Conservation (phyloP, 1,140 invertebrate species). For the Wiebesia pumilae region DNA sequence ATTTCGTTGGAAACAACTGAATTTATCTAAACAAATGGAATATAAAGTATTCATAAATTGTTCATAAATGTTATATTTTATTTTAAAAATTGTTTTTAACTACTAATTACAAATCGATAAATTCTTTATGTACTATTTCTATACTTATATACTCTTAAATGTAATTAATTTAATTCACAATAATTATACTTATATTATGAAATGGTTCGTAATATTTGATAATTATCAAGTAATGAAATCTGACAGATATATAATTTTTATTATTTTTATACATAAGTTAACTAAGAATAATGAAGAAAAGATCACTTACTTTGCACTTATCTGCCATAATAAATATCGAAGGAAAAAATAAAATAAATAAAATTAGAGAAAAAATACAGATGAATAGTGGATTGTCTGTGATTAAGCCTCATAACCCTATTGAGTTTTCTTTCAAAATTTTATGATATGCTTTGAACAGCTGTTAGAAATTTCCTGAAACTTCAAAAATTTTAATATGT, state of each 20-base stretch:
- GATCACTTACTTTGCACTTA: slow-evolving; percentile 65
- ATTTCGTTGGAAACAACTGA: background rate
- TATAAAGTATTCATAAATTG: background rate
- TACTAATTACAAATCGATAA: no score
- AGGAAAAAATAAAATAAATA: slow-evolving; percentile 55
- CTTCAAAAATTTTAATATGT: background rate
- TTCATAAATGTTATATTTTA: background rate
- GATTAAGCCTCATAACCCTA: slow-evolving; percentile 65
- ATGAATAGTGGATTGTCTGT: slow-evolving; percentile 52
- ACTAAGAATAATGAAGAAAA: background rate
- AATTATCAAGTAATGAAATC: no score
- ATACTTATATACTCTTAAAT: no score
- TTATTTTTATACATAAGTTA: no score
- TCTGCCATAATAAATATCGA: slow-evolving; percentile 60
- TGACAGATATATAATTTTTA: no score
- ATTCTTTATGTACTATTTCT: no score
- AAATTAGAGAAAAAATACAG: slow-evolving; percentile 60
- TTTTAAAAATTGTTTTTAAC: background rate
- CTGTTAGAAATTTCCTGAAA: slow-evolving; percentile 13
- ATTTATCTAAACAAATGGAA: background rate
- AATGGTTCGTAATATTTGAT: no score
- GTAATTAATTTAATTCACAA: no score
- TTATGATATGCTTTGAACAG: background rate
- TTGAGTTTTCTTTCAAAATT: slow-evolving; percentile 15
- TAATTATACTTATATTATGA: no score